Evolutionary conservation across 2,888 invertebrate species (phyloP).

Genomic region (Thereva unica): DNA sequence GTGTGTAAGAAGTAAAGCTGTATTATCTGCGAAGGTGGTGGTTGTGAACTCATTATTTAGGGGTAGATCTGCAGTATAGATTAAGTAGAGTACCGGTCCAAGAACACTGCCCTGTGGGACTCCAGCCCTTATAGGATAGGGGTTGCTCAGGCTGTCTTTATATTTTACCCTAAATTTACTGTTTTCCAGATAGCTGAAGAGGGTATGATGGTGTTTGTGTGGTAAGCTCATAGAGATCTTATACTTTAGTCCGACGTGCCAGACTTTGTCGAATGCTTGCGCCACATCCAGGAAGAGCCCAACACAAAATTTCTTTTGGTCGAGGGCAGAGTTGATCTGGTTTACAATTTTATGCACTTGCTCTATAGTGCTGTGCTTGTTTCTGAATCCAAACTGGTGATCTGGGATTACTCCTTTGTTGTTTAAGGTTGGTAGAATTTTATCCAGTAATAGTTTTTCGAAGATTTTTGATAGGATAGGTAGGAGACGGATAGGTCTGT

Average conservation of each 20-base stretch:
- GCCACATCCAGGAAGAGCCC: slow-evolving; percentile 44
- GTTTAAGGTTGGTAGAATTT: background rate
- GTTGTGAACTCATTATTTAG: background rate
- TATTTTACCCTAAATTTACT: background rate
- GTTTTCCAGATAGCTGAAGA: background rate
- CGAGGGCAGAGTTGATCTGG: slow-evolving; percentile 16
- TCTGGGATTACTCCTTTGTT: background rate
- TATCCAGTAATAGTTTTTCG: background rate
- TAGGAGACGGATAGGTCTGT: background rate
- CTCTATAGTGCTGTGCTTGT: slow-evolving; percentile 2
- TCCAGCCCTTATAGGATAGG: too few species aligned
- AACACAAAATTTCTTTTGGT: slow-evolving; percentile 43
- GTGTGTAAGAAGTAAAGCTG: background rate
- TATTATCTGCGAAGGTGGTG: background rate
- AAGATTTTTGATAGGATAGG: slow-evolving; percentile 1
- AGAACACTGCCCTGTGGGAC: too few species aligned
- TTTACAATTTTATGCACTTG: slow-evolving; percentile 11
- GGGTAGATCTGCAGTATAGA: background rate
- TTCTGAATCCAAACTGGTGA: slow-evolving; percentile 4
- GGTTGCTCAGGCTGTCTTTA: background rate
- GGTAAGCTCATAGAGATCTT: slow-evolving; percentile 41
- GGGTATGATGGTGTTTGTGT: slow-evolving; percentile 10
- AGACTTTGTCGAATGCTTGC: slow-evolving; percentile 47
- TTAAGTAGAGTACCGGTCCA: too few species aligned
- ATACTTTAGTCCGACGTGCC: slow-evolving; percentile 42